These are phyloP conservation scores for Rhimphoctona megacephalus DNA, from an alignment of 2,888 invertebrate species.

Conservation along the genomic window DNA sequence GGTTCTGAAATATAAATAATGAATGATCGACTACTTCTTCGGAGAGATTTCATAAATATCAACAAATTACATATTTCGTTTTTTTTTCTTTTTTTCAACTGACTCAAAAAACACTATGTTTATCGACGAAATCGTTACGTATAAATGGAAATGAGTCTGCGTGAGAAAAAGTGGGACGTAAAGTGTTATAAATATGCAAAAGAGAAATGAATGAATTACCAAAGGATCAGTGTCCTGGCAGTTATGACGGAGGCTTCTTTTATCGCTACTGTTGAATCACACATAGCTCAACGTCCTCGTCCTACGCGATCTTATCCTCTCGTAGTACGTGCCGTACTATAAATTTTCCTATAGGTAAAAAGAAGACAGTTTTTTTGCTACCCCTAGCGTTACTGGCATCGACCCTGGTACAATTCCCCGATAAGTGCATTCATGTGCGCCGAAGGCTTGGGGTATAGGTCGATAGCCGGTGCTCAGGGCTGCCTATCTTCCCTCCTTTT, in stretches of 20 bases:
- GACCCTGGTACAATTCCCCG: slow-evolving; percentile 62
- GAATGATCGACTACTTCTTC: background rate
- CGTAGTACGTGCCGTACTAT: slow-evolving; percentile 45
- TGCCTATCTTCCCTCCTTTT: slow-evolving; percentile 52
- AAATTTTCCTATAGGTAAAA: slow-evolving; percentile 53
- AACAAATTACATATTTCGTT: too few relatives aligned
- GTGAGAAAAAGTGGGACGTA: background rate
- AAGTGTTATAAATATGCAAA: background rate
- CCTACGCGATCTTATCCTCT: slow-evolving; percentile 2
- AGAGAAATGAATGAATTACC: slow-evolving; percentile 38
- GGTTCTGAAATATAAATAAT: background rate
- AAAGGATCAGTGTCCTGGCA: slow-evolving; percentile 38
- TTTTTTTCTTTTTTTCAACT: too few relatives aligned
- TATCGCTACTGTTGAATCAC: slow-evolving; percentile 53
- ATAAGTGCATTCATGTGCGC: slow-evolving; percentile 78
- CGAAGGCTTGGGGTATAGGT: slow-evolving; percentile 60
- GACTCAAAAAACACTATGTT: background rate
- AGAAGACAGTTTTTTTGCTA: slow-evolving; percentile 12
- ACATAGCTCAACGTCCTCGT: slow-evolving; percentile 34
- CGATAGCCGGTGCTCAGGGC: slow-evolving; percentile 62
- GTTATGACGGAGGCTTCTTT: slow-evolving; percentile 34
- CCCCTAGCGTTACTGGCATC: slow-evolving; percentile 4
- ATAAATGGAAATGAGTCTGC: background rate
- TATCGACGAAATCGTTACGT: background rate
- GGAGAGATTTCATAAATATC: background rate